Conservation (phyloP, 64 coral and sea anemone genomes). For the Stichodactyla mertensii region DNA sequence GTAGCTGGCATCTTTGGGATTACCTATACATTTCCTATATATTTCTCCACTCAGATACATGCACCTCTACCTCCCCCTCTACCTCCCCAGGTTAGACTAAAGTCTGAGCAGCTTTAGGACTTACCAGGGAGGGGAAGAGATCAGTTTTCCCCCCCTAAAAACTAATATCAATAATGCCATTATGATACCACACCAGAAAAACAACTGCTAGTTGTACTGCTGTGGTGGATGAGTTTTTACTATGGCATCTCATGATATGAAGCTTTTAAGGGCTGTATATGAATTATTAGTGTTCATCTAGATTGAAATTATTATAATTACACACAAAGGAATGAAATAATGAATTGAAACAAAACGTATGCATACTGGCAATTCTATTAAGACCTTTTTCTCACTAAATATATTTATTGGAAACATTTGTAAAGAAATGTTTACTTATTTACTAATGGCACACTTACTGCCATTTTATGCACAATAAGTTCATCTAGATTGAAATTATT, state of each 20-base stretch:
- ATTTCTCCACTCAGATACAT: not conserved
- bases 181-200: conserved; percentile 15
- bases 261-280: not conserved
- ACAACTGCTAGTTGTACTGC: not conserved
- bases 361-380: not conserved
- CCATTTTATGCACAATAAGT: not conserved
- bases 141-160: not conserved
- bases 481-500: not conserved
- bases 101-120: conserved; percentile 21
- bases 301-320: not conserved
- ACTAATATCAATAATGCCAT: not conserved
- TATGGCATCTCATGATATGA: not conserved
- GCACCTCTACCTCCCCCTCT: not conserved
- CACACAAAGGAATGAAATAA: not conserved
- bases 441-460: not conserved
- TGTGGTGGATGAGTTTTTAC: not conserved
- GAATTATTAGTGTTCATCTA: not conserved
- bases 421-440: no score
- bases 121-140: not conserved
- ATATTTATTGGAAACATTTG: not conserved
- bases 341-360: not conserved
- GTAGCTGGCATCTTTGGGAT: no score
- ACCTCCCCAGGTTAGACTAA: not conserved
- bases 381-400: not conserved
- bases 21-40: no score